These are phyloP conservation scores for Pseudoatta argentina DNA, from an alignment of 1,140 invertebrate genomes.

Conservation along the genomic window DNA sequence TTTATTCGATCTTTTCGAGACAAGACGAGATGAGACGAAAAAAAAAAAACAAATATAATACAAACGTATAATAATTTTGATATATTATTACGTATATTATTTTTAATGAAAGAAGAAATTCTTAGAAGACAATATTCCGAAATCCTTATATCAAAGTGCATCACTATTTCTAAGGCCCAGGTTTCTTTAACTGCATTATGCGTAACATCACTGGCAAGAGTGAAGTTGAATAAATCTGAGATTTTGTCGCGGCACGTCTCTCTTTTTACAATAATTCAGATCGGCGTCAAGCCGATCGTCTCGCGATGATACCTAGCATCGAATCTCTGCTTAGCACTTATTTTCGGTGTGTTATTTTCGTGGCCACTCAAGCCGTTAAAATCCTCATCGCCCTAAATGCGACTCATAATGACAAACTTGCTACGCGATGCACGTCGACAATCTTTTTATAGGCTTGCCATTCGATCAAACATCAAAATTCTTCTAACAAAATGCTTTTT, in stretches of 20 bases:
- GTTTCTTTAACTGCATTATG: conserved; percentile 31
- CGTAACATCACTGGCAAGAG: conserved; percentile 26
- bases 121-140: too few species aligned
- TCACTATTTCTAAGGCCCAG: not conserved
- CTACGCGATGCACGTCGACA: not conserved
- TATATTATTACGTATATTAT: too few species aligned
- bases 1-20: too few species aligned
- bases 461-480: conserved; percentile 19
- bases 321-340: conserved; percentile 40
- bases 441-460: conserved; percentile 36
- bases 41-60: too few species aligned
- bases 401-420: conserved; percentile 40
- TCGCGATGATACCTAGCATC: conserved; percentile 48
- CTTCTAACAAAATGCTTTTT: not conserved
- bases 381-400: conserved; percentile 51
- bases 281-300: conserved; percentile 25
- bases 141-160: too few species aligned
- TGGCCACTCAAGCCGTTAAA: conserved; percentile 55
- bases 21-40: too few species aligned
- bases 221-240: conserved; percentile 6
- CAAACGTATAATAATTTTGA: too few species aligned
- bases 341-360: conserved; percentile 56
- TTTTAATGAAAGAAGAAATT: too few species aligned
- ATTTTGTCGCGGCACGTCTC: conserved; percentile 1
- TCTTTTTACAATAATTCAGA: conserved; percentile 47